Evolutionary conservation across 2,888 invertebrate species (phyloP), one percentile per base, ranked within the genome.

Genomic region (Portevinia maculata): DNA sequence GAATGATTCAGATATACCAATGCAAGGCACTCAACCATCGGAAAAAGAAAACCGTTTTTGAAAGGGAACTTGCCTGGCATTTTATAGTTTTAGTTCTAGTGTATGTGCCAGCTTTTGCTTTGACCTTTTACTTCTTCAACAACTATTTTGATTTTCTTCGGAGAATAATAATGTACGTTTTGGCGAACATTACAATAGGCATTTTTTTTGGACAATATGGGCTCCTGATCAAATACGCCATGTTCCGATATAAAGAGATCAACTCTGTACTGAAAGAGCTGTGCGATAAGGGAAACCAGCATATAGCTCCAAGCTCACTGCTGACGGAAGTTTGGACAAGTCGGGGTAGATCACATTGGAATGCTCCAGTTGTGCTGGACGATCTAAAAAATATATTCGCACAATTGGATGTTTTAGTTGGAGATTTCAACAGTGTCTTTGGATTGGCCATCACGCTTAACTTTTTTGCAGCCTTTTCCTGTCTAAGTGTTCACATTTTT

Each of bases 191-290:
- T 1, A 76, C 85, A 7, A 74, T 85, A 5, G 84, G 84, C 5
- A 60, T 87, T 3, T 24, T 85, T 4, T 34, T 83, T 34, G 83
- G 76, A n/a, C 87, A 87, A 21, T 87, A 87, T 64, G 87, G 86
- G 74, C 50, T 52, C 1, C 46, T 87, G 0, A 65, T 85, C 2
- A 79, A 55, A 70, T 41, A 79, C 7, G 75, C 84, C 3, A 48
- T 64, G 0, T 19, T 69, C 62, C 85, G 85, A 39, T 65, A 70
- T 1, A 46, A 65, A 2, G 69, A 53, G 3, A 30, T 86, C 2
- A 86, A 85, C 17, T 11, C 60, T 17, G 46, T 85, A 0, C 48
- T 87, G 4, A 32, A 76, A 0, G 44, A 28, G 0, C 48, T 85
- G 6, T 44, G 44, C 37, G 30, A 53, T 28, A 7, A 52, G 28